These are phyloP conservation scores for Cichladusa arquata DNA, from an alignment of 2,113 vertebrate genomes.

Conservation along the genomic window DNA sequence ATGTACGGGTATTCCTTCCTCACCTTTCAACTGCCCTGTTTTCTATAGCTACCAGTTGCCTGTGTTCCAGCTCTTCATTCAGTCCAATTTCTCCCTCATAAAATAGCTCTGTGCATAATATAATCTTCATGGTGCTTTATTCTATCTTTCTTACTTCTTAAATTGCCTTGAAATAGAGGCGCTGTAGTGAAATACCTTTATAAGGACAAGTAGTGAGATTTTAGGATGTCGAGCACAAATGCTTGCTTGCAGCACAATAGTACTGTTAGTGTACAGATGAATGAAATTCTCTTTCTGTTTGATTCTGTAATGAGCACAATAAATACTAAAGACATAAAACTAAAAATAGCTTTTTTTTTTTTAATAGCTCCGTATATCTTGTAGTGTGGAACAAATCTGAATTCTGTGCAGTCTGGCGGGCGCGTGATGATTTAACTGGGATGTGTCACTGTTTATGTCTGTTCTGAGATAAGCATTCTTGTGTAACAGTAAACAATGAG, in stretches of 20 bases:
- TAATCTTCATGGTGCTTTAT: neutral
- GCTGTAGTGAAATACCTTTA: neutral
- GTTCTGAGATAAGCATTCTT: neutral
- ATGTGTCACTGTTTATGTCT: slow-evolving; percentile 5
- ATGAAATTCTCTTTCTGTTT: neutral
- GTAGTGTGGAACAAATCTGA: neutral
- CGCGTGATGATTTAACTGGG: neutral
- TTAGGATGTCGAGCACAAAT: fast-evolving
- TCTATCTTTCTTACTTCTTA: neutral
- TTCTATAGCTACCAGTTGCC: neutral
- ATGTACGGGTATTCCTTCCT: fast-evolving
- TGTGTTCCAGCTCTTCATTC: neutral
- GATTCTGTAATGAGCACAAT: neutral
- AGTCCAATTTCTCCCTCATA: neutral
- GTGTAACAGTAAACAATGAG: slow-evolving; percentile 15
- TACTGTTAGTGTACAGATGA: neutral
- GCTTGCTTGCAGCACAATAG: neutral
- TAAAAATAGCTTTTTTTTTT: neutral
- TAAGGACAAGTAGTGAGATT: neutral
- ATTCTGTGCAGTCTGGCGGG: neutral
- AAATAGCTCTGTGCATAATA: neutral
- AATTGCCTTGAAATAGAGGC: neutral
- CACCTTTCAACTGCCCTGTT: neutral
- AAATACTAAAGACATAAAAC: neutral
- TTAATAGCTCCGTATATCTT: neutral